Conservation (phyloP, 2,797 vertebrate species). For the Scolopax bukidnonensis region DNA sequence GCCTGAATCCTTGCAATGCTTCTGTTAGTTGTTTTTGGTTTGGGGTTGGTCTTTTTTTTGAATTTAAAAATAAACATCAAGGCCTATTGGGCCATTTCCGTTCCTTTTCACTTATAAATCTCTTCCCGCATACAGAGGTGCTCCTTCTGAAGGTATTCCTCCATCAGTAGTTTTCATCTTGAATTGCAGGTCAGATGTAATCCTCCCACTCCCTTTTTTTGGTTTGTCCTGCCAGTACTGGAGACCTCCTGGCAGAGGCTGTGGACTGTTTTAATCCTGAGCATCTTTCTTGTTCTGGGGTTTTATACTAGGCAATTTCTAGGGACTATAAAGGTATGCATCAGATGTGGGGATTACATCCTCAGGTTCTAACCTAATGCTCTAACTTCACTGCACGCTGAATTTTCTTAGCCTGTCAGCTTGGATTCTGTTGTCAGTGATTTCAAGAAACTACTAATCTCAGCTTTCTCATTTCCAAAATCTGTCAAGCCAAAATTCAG, state of each 20-base stretch:
- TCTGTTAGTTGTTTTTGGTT: background rate
- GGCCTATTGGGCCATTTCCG: background rate
- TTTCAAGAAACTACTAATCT: background rate
- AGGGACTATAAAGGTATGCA: background rate
- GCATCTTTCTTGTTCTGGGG: background rate
- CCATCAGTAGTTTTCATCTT: background rate
- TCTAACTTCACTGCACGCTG: background rate
- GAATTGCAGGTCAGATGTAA: background rate
- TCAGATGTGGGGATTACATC: background rate
- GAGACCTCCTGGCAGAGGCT: background rate
- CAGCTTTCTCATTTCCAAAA: background rate
- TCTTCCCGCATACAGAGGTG: background rate
- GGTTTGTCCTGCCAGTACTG: background rate
- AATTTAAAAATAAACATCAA: background rate
- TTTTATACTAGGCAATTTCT: background rate
- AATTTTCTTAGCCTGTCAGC: background rate
- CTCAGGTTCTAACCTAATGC: background rate
- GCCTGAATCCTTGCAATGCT: background rate
- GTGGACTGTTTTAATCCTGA: background rate
- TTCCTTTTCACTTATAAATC: background rate
- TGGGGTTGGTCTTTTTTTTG: background rate
- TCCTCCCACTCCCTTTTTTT: background rate
- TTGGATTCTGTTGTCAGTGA: background rate
- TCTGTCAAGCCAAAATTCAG: background rate
- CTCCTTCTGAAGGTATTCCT: background rate